A percentile compares a stretch with the other conserved stretches of the same genome.
Evolutionary conservation across 2,113 vertebrate species (phyloP).

Genomic region (Acrocephalus arundinaceus): DNA sequence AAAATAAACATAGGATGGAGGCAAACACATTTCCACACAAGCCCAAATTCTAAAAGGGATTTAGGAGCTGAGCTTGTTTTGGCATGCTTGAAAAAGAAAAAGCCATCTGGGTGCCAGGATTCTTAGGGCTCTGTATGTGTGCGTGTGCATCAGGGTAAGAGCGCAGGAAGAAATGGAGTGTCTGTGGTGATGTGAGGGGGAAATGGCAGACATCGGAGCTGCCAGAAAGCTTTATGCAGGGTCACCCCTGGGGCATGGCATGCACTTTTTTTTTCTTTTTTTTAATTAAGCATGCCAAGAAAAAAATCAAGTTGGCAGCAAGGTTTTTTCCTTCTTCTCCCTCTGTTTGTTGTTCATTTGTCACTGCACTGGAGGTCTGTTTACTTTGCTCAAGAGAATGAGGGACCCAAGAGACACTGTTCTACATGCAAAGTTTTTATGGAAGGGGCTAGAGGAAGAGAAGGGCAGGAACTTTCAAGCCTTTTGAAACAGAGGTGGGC

Average conservation of each 20-base stretch:
- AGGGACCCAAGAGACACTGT: constrained; percentile 36
- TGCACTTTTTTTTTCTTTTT: neutral
- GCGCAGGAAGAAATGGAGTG: neutral
- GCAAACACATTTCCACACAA: constrained; percentile 56
- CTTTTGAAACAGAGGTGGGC: constrained; percentile 22
- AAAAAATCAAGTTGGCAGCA: neutral
- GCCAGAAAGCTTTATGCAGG: neutral
- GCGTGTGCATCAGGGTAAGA: neutral
- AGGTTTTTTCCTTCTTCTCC: neutral
- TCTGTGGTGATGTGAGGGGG: neutral
- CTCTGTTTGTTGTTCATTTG: constrained; percentile 58
- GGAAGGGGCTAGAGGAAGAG: constrained; percentile 9
- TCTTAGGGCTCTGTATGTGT: neutral
- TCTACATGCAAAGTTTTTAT: constrained; percentile 46
- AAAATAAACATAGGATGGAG: constrained; percentile 55
- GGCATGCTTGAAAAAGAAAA: constrained; percentile 37
- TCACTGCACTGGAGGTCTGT: constrained; percentile 43
- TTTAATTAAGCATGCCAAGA: neutral
- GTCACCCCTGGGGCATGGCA: neutral
- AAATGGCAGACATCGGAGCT: neutral
- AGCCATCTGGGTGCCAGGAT: constrained; percentile 16
- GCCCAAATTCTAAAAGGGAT: constrained; percentile 47
- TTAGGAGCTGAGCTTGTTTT: constrained; percentile 63
- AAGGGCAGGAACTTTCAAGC: constrained; percentile 12
- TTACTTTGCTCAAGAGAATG: constrained; percentile 65